Evolutionary conservation across 2,797 vertebrate species (phyloP), one percentile per base, ranked within the genome.

Genomic region (Synaphobranchus kaupii): DNA sequence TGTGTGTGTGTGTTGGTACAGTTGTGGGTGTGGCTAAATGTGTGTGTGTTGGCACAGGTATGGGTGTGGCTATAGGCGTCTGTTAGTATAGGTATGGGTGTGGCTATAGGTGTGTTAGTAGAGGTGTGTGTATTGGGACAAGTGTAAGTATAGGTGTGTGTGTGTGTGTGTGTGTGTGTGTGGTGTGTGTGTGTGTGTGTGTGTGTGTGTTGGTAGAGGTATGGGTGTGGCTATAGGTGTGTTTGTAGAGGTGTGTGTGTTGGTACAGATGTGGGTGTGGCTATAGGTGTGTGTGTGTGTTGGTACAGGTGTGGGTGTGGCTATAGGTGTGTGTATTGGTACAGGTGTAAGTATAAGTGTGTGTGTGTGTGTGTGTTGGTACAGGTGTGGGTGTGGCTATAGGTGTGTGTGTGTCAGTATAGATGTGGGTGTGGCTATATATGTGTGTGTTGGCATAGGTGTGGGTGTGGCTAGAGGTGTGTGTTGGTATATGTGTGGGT

Each of bases 221-320:
- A 6, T 52, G 50, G 50, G 50, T 12, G 39, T 39, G 39, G 39
- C 39, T 39, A 39, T 1, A 39, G 39, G 39, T 39, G 39, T 39
- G 39, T 39, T 39, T 1, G 39, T 39, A 39, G 1, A 9, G 66
- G n/a, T 34, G 66, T 76, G 17, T 76, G 71, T n/a, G n/a, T 39
- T 39, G 39, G 39, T 39, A 39, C 39, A 39, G 39, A 2, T 39
- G 39, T 39, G 39, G 39, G 39, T n/a, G n/a, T n/a, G n/a, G n/a
- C n/a, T 39, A 39, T 39, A 39, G 39, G 39, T 39, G 39, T 39
- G 39, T 39, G 39, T 39, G 39, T 39, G 1, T 2, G 3, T 39
- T 10, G 60, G 60, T 78, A n/a, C n/a, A n/a, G n/a, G 39, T 78
- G 73, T 85, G 90, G 90, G 89, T 89, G 90, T 10, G 25, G n/a